Evolutionary conservation across 2,113 vertebrate species (phyloP).

Genomic region (Syrmaticus mikado): DNA sequence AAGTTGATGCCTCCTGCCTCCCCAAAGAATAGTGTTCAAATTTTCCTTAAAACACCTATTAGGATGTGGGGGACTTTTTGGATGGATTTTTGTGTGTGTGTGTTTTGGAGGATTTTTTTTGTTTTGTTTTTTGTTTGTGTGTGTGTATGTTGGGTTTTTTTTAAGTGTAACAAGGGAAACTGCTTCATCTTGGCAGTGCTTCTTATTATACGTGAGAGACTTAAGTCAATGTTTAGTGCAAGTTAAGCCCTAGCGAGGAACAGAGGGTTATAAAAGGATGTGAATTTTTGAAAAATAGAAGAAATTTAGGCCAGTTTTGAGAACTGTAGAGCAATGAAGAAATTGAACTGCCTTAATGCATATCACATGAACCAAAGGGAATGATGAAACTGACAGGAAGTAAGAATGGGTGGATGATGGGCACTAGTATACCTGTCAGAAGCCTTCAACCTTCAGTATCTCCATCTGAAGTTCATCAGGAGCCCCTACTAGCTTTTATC

Average conservation of each 20-base stretch:
- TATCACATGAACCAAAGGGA: not conserved
- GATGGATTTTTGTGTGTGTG: not conserved
- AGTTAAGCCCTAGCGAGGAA: not conserved
- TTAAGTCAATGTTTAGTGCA: constrained; percentile 10
- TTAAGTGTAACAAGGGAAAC: not conserved
- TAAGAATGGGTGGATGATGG: not conserved
- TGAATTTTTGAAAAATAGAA: constrained; percentile 1
- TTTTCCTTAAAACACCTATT: not conserved
- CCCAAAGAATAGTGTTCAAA: not conserved
- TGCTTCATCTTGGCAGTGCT: not conserved
- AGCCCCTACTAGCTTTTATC: not conserved
- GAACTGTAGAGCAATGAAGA: not conserved
- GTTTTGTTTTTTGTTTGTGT: not conserved
- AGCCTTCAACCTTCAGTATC: not conserved
- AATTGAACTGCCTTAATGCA: not conserved
- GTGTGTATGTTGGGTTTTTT: not conserved
- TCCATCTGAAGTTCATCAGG: not conserved
- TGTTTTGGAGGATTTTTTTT: not conserved
- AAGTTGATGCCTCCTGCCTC: not conserved
- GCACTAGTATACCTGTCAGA: not conserved
- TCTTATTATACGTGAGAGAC: not conserved
- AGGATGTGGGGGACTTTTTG: not conserved
- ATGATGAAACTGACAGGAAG: not conserved
- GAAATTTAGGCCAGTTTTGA: not conserved
- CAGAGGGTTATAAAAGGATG: constrained; percentile 8